Base-by-base conservation (phyloP, 1,140 invertebrate genomes). In the Drosophila kanapiae region DNA sequence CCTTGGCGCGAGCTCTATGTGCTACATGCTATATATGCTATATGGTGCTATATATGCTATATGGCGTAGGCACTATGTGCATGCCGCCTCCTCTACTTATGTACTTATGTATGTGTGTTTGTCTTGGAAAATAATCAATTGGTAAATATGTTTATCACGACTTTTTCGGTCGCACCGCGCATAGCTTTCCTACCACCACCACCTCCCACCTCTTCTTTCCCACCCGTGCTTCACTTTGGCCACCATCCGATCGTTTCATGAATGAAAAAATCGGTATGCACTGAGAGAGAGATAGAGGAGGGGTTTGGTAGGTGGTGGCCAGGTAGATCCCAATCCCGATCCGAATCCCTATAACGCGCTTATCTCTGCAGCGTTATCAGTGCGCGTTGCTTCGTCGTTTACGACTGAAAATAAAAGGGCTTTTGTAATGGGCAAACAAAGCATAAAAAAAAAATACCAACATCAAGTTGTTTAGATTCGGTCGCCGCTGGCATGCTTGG, bases 141-240 rank as follows among this genome's bases (percentile, higher is more conserved):
- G 82, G 85, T 88, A 88, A 88, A 88, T 88, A 88, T 88, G 85
- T 88, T 88, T 88, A 88, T 88, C 84, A 88, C 84, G 84, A 88
- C 62, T 88, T 88, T 78, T 78, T 76, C 67, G 78, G 72, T 56
- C 54, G 49, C 76, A 70, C 51, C 67, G 65, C 49, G 38, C 77
- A 75, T 72, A 69, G 83, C 82, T 85, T 82, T 82, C 53, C 18
- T n/a, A 16, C 6, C 49, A 16, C n/a, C 29, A 6, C 60, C 35
- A 16, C n/a, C 29, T 11, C 60, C 35, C 40, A 29, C 58, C 78
- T 38, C 23, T 23, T 23, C 23, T 23, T 23, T 23, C 48, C 45
- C 62, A 27, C 27, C 59, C 56, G 51, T 88, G 84, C 78, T 88
- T 84, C 74, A 88, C 80, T 81, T 88, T 84, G 82, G 42, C 42